phyloP scores from a whole-genome alignment of 2,113 vertebrate species.

The Chaenogobius annularis region DNA sequence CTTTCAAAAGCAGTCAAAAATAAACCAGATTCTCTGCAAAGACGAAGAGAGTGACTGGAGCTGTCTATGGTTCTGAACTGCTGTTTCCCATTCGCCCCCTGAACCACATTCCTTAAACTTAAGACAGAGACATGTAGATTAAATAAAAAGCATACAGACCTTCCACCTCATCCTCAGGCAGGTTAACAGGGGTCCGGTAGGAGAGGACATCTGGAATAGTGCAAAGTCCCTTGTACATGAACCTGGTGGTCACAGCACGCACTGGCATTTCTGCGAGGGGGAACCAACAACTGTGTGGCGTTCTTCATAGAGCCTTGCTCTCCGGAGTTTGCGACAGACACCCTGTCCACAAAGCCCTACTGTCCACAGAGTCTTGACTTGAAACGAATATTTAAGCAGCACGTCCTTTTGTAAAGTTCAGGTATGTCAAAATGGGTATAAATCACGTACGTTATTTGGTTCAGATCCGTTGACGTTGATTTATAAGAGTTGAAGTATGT shows the following conservation, averaged over 20 bases:
- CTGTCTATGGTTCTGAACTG: conserved; percentile 53
- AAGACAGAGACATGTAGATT: neutral
- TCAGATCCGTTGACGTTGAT: conserved; percentile 25
- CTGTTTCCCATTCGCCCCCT: neutral
- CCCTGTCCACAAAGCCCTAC: conserved; percentile 37
- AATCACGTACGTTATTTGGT: conserved; percentile 25
- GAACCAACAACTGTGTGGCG: conserved; percentile 68
- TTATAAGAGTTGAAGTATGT: neutral
- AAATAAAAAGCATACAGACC: conserved; percentile 75
- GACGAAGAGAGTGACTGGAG: conserved; percentile 6
- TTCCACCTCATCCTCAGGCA: conserved; percentile 94
- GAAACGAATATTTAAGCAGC: conserved; percentile 6
- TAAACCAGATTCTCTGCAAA: neutral
- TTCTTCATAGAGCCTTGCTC: conserved; percentile 77
- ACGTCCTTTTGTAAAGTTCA: conserved; percentile 31
- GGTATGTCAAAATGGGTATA: neutral
- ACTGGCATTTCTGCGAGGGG: conserved; percentile 91
- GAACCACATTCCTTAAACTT: conserved; percentile 1
- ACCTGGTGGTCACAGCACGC: conserved; percentile 95
- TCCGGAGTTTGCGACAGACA: conserved; percentile 58
- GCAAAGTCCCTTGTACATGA: conserved; percentile 98
- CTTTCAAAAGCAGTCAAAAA: neutral
- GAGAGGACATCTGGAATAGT: conserved; percentile 91
- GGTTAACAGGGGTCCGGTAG: conserved; percentile 83
- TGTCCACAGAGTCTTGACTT: conserved; percentile 39